phyloP scores from a whole-genome alignment of 2,888 invertebrate species.

The Papilio elwesi region DNA sequence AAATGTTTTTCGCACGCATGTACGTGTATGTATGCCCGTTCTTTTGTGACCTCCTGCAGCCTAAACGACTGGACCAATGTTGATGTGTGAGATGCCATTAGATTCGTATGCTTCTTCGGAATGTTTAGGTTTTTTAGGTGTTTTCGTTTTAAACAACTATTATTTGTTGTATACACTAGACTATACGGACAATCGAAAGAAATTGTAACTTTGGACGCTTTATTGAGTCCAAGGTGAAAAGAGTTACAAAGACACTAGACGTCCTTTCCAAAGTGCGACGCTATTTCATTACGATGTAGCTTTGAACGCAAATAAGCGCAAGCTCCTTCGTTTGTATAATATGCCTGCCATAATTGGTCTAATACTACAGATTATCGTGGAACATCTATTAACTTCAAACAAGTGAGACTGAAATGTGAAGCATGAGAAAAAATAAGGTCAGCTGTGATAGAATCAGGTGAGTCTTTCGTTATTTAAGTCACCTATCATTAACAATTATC shows the following conservation, averaged over 20 bases:
- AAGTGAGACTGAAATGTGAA: neutral
- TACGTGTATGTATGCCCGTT: no score
- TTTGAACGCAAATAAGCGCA: constrained; percentile 11
- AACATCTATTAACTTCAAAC: neutral
- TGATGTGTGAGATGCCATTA: neutral
- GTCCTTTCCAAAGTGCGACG: constrained; percentile 24
- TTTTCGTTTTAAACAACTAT: neutral
- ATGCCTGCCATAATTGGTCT: constrained; percentile 2
- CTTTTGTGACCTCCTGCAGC: no score
- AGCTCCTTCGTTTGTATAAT: neutral
- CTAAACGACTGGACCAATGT: no score
- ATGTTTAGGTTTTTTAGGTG: neutral
- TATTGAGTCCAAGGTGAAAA: constrained; percentile 16
- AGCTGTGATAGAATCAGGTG: neutral
- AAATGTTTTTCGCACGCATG: no score
- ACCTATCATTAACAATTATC: no score
- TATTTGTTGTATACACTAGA: neutral
- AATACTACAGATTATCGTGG: constrained; percentile 4
- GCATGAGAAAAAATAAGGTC: neutral
- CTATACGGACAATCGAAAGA: neutral
- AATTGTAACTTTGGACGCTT: neutral
- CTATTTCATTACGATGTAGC: constrained; percentile 20
- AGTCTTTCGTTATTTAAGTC: no score
- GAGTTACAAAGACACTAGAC: constrained; percentile 13
- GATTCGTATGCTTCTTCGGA: neutral